Evolutionary conservation across 2,888 invertebrate genomes (phyloP).

Genomic region (Chrysomela aeneicollis): DNA sequence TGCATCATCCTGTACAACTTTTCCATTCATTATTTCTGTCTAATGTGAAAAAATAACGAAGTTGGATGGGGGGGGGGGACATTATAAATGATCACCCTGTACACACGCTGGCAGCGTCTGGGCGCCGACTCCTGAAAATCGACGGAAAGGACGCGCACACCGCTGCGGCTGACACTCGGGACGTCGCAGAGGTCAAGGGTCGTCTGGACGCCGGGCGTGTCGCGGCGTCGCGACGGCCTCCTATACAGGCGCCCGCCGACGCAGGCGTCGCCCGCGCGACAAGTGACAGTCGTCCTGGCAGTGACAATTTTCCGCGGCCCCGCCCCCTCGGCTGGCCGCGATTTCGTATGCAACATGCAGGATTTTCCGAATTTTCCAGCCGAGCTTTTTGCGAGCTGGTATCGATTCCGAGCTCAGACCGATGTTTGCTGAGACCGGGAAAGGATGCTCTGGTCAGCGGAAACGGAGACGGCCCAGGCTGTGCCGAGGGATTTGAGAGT

Average conservation of each 20-base stretch:
- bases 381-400: constrained; percentile 11
- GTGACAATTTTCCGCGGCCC: constrained; percentile 59
- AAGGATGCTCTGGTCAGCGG: constrained; percentile 8
- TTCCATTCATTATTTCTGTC: too few species aligned
- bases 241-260: constrained; percentile 59
- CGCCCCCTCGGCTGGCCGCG: constrained; percentile 46
- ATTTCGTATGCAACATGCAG: not conserved
- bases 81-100: too few species aligned
- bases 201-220: constrained; percentile 61
- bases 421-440: constrained; percentile 16
- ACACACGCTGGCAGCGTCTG: constrained; percentile 2
- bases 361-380: constrained; percentile 2
- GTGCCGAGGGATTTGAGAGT: not conserved
- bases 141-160: constrained; percentile 25
- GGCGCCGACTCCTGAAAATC: constrained; percentile 37
- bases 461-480: constrained; percentile 2
- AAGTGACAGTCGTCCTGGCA: constrained; percentile 60
- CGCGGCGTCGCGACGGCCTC: constrained; percentile 61
- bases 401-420: constrained; percentile 16
- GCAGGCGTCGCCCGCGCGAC: constrained; percentile 59
- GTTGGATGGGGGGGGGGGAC: too few species aligned
- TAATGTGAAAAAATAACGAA: too few species aligned
- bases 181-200: constrained; percentile 61
- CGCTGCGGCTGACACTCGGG: constrained; percentile 51
- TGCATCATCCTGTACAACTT: too few species aligned